phyloP scores from a whole-genome alignment of 2,888 invertebrate genomes.

The Hirtodrosophila histrioides region DNA sequence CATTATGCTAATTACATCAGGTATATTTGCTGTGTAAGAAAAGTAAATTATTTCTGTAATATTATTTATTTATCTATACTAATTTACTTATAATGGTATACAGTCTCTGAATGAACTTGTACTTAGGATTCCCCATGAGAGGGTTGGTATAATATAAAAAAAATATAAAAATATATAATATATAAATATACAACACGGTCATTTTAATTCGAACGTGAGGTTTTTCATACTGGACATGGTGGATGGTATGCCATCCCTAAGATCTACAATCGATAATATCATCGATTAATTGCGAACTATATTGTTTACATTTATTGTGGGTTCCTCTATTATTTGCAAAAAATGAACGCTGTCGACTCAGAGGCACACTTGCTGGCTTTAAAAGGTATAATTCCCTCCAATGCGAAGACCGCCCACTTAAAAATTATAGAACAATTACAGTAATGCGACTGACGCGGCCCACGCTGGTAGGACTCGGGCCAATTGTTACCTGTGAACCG shows the following conservation, averaged over 20 bases:
- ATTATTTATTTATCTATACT: too few species aligned
- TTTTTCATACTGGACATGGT: too few species aligned
- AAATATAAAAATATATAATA: too few species aligned
- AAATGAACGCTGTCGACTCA: slow-evolving; percentile 80
- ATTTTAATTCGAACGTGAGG: background rate
- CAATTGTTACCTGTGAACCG: slow-evolving; percentile 92
- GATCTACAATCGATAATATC: slow-evolving; percentile 2
- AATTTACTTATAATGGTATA: too few species aligned
- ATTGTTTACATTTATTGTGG: slow-evolving; percentile 19
- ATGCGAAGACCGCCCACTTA: too few species aligned
- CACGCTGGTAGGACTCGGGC: slow-evolving; percentile 91
- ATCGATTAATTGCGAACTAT: too few species aligned
- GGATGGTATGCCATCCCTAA: slow-evolving; percentile 23
- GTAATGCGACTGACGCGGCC: slow-evolving; percentile 98
- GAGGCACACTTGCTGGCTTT: slow-evolving; percentile 83
- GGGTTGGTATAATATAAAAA: too few species aligned
- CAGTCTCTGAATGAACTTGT: too few species aligned
- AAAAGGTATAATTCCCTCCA: slow-evolving; percentile 74
- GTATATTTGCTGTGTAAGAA: too few species aligned
- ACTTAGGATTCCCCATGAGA: too few species aligned
- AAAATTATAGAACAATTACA: slow-evolving; percentile 58
- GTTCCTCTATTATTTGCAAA: slow-evolving; percentile 3
- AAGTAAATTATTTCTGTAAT: too few species aligned
- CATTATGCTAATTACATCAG: background rate
- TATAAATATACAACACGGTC: too few species aligned